Percentiles rank a stretch among this genome's conserved stretches.
Conservation (phyloP, 2,113 vertebrate species). For the Synodontis membranacea region DNA sequence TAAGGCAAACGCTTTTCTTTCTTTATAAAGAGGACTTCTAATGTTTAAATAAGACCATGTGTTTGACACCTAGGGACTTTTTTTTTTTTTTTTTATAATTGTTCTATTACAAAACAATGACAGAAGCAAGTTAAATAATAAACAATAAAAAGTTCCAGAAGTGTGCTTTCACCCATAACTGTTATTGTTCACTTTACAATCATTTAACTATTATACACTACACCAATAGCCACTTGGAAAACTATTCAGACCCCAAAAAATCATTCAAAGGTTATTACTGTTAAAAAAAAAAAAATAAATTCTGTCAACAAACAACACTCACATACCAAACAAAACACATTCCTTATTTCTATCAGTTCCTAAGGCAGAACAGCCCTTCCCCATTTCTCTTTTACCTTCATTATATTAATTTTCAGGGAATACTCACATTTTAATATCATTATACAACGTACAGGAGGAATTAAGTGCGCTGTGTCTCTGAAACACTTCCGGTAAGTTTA, state of each 20-base stretch:
- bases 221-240: conserved; percentile 63
- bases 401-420: background rate
- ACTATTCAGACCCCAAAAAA: conserved; percentile 20
- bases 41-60: background rate
- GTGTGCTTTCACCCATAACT: conserved; percentile 71
- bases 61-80: conserved; percentile 50
- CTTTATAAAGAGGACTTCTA: too few species aligned
- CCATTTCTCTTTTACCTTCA: background rate
- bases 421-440: background rate
- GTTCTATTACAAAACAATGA: conserved; percentile 64
- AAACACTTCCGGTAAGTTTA: background rate
- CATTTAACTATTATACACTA: conserved; percentile 75
- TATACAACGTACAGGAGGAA: background rate
- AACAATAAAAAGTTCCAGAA: conserved; percentile 67
- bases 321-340: background rate
- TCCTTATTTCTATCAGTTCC: background rate
- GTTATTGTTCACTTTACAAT: conserved; percentile 74
- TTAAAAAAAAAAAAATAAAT: too few species aligned
- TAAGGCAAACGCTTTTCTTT: background rate
- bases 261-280: too few species aligned
- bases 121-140: conserved; percentile 62
- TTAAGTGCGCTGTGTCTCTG: background rate
- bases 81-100: conserved; percentile 57
- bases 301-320: background rate
- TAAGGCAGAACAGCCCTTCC: background rate